phyloP scores from a whole-genome alignment of 2,113 vertebrate genomes.

The Brachirus orientalis region DNA sequence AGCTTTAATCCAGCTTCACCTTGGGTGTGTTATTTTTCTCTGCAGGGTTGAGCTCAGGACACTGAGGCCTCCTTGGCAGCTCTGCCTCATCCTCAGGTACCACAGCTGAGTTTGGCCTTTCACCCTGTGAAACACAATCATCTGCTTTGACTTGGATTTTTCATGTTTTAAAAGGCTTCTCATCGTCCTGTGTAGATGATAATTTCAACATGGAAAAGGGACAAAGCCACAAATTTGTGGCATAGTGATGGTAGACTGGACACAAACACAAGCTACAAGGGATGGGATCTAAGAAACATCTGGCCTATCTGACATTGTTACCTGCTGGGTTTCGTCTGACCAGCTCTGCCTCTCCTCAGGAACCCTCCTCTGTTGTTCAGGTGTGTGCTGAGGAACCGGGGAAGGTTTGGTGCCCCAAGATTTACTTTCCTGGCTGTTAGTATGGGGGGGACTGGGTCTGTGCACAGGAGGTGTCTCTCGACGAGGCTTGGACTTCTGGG shows the following conservation, averaged over 20 bases:
- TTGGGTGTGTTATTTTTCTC: conserved; percentile 82
- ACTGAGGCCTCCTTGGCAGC: conserved; percentile 85
- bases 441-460: conserved; percentile 31
- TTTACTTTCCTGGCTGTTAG: conserved; percentile 53
- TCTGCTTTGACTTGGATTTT: conserved; percentile 9
- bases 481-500: conserved; percentile 59
- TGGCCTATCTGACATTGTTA: conserved; percentile 32
- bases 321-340: conserved; percentile 63
- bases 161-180: conserved; percentile 1
- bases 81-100: conserved; percentile 83
- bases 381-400: conserved; percentile 33
- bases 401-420: conserved; percentile 49
- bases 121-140: conserved; percentile 50
- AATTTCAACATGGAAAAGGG: too few species aligned
- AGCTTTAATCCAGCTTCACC: conserved; percentile 66
- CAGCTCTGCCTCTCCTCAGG: conserved; percentile 55
- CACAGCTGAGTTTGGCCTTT: conserved; percentile 54
- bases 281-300: conserved; percentile 22
- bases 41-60: conserved; percentile 85
- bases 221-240: background rate
- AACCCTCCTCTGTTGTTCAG: conserved; percentile 50
- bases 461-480: conserved; percentile 73
- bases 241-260: background rate
- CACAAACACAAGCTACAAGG: conserved; percentile 20
- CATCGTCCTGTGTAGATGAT: too few species aligned